Percentiles rank a stretch among this genome's conserved stretches.
phyloP scores from a whole-genome alignment of 2,797 vertebrate genomes.

The Pseudocheirus occidentalis region DNA sequence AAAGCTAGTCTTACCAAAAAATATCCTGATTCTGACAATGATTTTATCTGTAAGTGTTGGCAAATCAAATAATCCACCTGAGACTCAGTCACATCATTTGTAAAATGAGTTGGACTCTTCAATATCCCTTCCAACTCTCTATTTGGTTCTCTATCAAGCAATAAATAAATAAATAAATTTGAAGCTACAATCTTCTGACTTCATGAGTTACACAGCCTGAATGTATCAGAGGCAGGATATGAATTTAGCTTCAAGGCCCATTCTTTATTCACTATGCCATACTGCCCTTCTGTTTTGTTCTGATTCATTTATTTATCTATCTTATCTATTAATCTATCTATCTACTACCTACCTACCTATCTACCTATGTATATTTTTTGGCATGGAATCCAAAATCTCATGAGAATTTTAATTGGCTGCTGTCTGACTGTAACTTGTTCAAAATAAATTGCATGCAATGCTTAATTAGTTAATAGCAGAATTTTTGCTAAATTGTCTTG shows the following conservation, averaged over 20 bases:
- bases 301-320: neutral
- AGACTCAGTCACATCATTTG: neutral
- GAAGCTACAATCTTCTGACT: neutral
- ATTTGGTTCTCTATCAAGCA: neutral
- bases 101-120: neutral
- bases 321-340: neutral
- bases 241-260: neutral
- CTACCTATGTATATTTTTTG: neutral
- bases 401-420: neutral
- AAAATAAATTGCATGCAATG: constrained; percentile 15
- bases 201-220: neutral
- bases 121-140: neutral
- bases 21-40: neutral
- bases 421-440: constrained; percentile 11
- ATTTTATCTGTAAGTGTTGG: neutral
- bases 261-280: neutral
- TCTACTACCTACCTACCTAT: neutral
- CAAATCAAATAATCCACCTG: neutral
- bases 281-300: neutral
- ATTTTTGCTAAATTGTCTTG: neutral
- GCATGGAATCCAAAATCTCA: neutral
- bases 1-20: neutral
- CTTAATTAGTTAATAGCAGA: constrained; percentile 20
- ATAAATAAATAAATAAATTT: neutral
- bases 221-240: neutral